Evolutionary conservation across 2,888 invertebrate species (phyloP), one percentile per base, ranked within the genome.

Genomic region (Cotesia congregata): DNA sequence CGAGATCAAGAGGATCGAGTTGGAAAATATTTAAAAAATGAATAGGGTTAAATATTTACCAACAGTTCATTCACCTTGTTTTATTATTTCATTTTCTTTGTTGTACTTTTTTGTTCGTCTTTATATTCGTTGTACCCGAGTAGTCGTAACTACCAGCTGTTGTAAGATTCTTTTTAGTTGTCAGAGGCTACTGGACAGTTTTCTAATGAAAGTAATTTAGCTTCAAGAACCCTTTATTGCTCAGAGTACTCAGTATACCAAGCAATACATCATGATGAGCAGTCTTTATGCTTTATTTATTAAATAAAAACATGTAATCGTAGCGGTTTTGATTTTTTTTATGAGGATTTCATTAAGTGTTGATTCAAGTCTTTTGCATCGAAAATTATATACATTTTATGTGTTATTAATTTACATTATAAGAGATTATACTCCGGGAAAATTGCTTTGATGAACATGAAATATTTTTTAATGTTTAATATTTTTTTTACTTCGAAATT

Each of bases 1-100:
- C 30, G 30, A 30, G 30, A 30, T 30, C 30, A 59, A 17, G 9
- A 40, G 15, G 40, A 39, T 40, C 9, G 15, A 68, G 7, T 40
- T 15, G 68, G 30, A 30, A 30, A 30, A 30, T 30, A 30, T 30
- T 30, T 30, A 30, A 30, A 59, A 61, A 72, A 72, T 41, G 41
- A 60, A 78, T 39, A 71, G 41, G 41, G 62, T 41, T 72, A 75
- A 61, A 76, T 77, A 72, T 76, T 71, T 72, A 64, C 75, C 65
- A 70, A 75, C 78, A 78, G 80, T 83, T 83, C 83, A 79, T 83
- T 83, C 82, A 83, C 82, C 83, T 81, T 79, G 17, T 12, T 12
- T 50, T 50, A 50, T 50, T 50, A 50, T 50, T 12, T 50, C 30
- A 30, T 65, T 78, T 75, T 70, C 62, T 59, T 72, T 61, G 20